Base-by-base conservation (phyloP, 2,888 invertebrate genomes). In the Alloplasta piceator region DNA sequence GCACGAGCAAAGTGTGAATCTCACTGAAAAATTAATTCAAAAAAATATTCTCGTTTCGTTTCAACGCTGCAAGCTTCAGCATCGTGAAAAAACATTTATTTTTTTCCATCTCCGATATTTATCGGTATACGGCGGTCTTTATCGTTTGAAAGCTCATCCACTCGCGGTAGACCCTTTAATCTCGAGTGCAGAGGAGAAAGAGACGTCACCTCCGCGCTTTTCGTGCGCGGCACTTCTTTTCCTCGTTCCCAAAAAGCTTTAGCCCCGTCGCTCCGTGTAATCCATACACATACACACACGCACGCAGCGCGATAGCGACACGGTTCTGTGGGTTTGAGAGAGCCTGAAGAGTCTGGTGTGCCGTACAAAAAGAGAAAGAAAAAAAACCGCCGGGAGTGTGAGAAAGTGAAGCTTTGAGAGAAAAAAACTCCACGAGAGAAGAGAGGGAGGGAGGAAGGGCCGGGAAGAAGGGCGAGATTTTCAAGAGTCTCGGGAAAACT, bases 181-280 rank as follows among this genome's bases (percentile, higher is more conserved):
- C 77, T 77, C 64, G 77, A 77, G 77, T 70, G 58, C 12, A 38
- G 43, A 55, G 70, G 12, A 6, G 63, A 50, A 26, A 36, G 43
- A 12, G 43, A 56, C 48, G 38, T 26, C 50, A 46, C 0, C 10
- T 39, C 41, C 38, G 50, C 41, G 16, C n/a, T 70, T 60, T 61
- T 38, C 43, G 50, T 39, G 55, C 64, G 36, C 14, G 74, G 1
- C 26, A 38, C 56, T 71, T 46, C 46, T 67, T 75, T 76, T 61
- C 71, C 61, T 58, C 75, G 63, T 67, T 75, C 55, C 36, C 16
- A 66, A 64, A 70, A 70, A 79, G 74, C 78, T 68, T 67, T 26
- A 66, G 61, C 39, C 12, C 9, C 39, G 41, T 46, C 12, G 46
- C 48, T n/a, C 9, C 55, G 9, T 26, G 55, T 12, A 3, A 26